phyloP scores from a whole-genome alignment of 2,797 vertebrate species.

The Adrianichthys oophorus region DNA sequence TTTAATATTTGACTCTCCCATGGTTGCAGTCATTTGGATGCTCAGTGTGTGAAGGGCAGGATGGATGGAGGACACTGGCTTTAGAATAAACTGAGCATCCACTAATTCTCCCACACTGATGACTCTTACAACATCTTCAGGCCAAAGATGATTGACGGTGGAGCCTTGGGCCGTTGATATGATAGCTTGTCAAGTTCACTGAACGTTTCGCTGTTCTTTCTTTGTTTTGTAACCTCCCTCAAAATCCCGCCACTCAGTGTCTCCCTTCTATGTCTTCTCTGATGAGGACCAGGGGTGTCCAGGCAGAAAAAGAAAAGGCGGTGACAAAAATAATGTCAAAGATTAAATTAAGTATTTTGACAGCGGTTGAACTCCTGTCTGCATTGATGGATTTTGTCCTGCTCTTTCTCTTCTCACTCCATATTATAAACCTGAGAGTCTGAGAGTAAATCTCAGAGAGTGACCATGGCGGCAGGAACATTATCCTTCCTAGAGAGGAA shows the following conservation, averaged over 20 bases:
- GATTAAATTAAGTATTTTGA: conserved; percentile 18
- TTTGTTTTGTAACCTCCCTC: conserved; percentile 20
- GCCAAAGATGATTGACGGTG: conserved; percentile 38
- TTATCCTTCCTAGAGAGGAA: conserved; percentile 33
- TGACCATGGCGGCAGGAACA: conserved; percentile 12
- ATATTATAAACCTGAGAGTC: conserved; percentile 7
- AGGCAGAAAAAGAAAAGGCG: conserved; percentile 29
- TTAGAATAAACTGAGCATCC: conserved; percentile 26
- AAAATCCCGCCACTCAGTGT: conserved; percentile 14
- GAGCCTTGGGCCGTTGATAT: conserved; percentile 60
- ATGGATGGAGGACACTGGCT: conserved; percentile 8
- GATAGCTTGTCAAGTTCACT: conserved; percentile 52
- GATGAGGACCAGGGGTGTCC: conserved; percentile 2
- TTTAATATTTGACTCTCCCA: too few species aligned
- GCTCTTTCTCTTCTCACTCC: conserved; percentile 8
- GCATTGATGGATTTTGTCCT: conserved; percentile 14
- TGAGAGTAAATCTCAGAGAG: conserved; percentile 13
- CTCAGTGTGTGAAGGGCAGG: conserved; percentile 19
- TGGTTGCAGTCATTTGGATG: background rate
- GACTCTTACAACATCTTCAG: conserved; percentile 24
- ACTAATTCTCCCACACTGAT: conserved; percentile 12
- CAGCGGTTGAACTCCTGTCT: conserved; percentile 15
- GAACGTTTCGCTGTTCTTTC: conserved; percentile 56
- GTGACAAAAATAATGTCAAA: conserved; percentile 20
- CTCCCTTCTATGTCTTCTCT: conserved; percentile 19